phyloP scores from a whole-genome alignment of 2,797 vertebrate species.

The Catharus ustulatus region DNA sequence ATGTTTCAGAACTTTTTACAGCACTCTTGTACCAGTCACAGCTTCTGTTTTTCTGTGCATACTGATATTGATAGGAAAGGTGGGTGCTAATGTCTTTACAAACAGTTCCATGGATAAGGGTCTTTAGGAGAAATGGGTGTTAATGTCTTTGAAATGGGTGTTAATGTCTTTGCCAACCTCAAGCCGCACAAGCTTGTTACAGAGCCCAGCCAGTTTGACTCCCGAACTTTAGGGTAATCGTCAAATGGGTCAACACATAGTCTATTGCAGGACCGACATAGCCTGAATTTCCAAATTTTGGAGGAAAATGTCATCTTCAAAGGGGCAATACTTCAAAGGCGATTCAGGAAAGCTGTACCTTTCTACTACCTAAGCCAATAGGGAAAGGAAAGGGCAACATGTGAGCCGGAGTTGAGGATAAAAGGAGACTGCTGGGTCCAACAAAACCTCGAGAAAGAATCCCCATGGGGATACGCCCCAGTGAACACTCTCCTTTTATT shows the following conservation, averaged over 20 bases:
- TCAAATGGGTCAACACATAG: not conserved
- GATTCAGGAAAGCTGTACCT: not conserved
- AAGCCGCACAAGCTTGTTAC: not conserved
- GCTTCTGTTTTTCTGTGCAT: not conserved
- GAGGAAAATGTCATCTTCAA: not conserved
- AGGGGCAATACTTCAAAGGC: not conserved
- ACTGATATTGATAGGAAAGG: not conserved
- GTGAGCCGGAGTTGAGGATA: not conserved
- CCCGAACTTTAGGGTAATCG: not conserved
- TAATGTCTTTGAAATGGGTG: not conserved
- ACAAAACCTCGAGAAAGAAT: not conserved
- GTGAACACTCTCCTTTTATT: not conserved
- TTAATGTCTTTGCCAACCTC: not conserved
- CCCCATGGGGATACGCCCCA: rapidly evolving
- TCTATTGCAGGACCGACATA: not conserved
- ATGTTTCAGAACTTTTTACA: not conserved
- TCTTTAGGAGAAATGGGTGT: not conserved
- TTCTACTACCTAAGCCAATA: not conserved
- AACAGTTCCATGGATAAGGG: not conserved
- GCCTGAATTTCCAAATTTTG: not conserved
- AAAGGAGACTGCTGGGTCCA: not conserved
- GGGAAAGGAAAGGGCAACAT: not conserved
- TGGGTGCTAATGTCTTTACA: not conserved
- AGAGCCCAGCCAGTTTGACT: not conserved
- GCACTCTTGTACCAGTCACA: not conserved